These are phyloP conservation scores for Scaptomyza tumidula DNA, from an alignment of 2,888 invertebrate species.

Conservation along the genomic window DNA sequence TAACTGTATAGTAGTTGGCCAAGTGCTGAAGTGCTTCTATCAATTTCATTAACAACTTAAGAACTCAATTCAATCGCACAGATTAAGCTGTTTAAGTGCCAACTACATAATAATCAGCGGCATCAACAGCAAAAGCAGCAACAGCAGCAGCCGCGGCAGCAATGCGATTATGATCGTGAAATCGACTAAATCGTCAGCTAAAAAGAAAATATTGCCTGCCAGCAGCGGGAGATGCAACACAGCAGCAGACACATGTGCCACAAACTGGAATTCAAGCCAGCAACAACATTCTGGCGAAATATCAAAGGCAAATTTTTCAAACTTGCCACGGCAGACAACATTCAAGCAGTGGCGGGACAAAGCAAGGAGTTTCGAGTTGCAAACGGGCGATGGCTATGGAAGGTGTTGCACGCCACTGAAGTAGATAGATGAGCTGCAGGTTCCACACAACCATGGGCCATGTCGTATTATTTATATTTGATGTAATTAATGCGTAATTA, in stretches of 20 bases:
- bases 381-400: constrained; percentile 43
- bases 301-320: constrained; percentile 77
- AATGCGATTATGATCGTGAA: constrained; percentile 71
- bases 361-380: constrained; percentile 26
- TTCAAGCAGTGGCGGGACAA: constrained; percentile 26
- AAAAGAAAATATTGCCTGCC: constrained; percentile 65
- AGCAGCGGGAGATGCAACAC: constrained; percentile 18
- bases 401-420: constrained; percentile 75
- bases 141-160: constrained; percentile 35
- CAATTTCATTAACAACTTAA: constrained; percentile 51
- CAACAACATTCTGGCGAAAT: constrained; percentile 51
- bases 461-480: constrained; percentile 76
- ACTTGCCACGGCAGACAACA: constrained; percentile 42
- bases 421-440: constrained; percentile 66
- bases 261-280: constrained; percentile 28
- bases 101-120: constrained; percentile 56
- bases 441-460: constrained; percentile 28
- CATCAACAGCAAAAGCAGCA: constrained; percentile 55
- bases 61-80: constrained; percentile 44
- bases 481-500: constrained; percentile 82
- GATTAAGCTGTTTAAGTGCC: constrained; percentile 56
- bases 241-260: constrained; percentile 33
- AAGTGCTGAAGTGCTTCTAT: constrained; percentile 25
- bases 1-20: background rate
- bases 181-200: constrained; percentile 70